These are phyloP conservation scores for Leptinotarsa texana DNA, from an alignment of 1,140 invertebrate species.

Conservation along the genomic window DNA sequence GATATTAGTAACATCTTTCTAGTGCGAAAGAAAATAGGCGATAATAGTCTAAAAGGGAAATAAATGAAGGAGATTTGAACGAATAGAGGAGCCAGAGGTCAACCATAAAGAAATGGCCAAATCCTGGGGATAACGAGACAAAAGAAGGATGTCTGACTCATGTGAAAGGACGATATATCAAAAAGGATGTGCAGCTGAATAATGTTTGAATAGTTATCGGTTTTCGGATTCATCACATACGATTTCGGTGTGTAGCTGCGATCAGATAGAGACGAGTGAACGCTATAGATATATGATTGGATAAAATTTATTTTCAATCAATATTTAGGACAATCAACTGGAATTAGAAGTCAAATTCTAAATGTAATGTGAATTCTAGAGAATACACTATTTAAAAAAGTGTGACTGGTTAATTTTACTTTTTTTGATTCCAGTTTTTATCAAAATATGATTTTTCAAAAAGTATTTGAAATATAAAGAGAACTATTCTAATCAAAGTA, in stretches of 20 bases:
- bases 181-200: constrained; percentile 5
- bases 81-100: constrained; percentile 41
- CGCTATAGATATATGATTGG: too few species aligned
- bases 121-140: constrained; percentile 42
- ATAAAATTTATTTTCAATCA: too few species aligned
- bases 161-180: constrained; percentile 24
- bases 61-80: constrained; percentile 44
- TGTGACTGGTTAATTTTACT: too few species aligned
- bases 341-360: too few species aligned
- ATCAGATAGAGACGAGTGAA: too few species aligned
- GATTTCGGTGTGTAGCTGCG: not conserved
- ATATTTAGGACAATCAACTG: too few species aligned
- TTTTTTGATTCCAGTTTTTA: too few species aligned
- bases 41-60: constrained; percentile 46
- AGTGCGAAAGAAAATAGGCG: constrained; percentile 38
- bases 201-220: not conserved
- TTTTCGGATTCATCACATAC: not conserved
- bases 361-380: too few species aligned
- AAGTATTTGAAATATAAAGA: too few species aligned
- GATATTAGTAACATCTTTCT: constrained; percentile 42
- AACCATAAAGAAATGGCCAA: constrained; percentile 45
- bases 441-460: too few species aligned
- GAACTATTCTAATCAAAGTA: too few species aligned
- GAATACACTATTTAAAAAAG: too few species aligned
- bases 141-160: constrained; percentile 40